Conservation (phyloP, 2,113 vertebrate species). For the Perccottus glenii region DNA sequence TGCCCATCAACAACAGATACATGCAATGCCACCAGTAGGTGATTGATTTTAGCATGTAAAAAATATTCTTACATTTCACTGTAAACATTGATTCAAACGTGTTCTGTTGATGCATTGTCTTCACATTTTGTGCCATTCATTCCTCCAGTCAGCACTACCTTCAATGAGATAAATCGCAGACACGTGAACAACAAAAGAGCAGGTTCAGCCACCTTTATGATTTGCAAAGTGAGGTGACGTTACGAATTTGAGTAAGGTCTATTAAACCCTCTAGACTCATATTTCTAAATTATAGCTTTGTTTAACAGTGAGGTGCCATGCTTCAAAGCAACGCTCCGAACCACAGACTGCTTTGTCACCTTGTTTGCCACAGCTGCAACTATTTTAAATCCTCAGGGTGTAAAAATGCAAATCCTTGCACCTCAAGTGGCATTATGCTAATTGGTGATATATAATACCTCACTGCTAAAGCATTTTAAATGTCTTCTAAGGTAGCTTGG, state of each 20-base stretch:
- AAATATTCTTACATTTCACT: conserved; percentile 2
- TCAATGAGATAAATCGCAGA: conserved; percentile 15
- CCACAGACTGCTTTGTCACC: conserved; percentile 51
- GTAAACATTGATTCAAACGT: conserved; percentile 4
- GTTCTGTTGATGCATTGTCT: background rate
- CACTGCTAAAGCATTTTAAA: conserved; percentile 34
- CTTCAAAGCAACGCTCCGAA: conserved; percentile 45
- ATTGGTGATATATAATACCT: conserved; percentile 57
- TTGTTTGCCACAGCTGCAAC: conserved; percentile 55
- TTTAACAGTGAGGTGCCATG: conserved; percentile 51
- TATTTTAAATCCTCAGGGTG: conserved; percentile 55
- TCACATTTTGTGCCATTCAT: background rate
- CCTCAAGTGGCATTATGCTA: conserved; percentile 61
- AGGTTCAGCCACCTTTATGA: conserved; percentile 47
- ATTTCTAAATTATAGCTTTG: conserved; percentile 61
- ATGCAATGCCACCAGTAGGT: conserved; percentile 13
- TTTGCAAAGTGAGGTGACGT: conserved; percentile 43
- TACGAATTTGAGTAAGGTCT: conserved; percentile 41
- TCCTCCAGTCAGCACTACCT: conserved; percentile 6
- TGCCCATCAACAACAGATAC: conserved; percentile 14
- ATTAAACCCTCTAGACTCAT: conserved; percentile 44
- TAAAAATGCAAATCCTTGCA: conserved; percentile 63
- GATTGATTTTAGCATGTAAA: conserved; percentile 12
- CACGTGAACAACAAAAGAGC: conserved; percentile 30
- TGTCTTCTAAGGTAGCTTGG: conserved; percentile 30